Evolutionary conservation across 1,140 invertebrate species (phyloP).

Genomic region (Calosoma granatense): DNA sequence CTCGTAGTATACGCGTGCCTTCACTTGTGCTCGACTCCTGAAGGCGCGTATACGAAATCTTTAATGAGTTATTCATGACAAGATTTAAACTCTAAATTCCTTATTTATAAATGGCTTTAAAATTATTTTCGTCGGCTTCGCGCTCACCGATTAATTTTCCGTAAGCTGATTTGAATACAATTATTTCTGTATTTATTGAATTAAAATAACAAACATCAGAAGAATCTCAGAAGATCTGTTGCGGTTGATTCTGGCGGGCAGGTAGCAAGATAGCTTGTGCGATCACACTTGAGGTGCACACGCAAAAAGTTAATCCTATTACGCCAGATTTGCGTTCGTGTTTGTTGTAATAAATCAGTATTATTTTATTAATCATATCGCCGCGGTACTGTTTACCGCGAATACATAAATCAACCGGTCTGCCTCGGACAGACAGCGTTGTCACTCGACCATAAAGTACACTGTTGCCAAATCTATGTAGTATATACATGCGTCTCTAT

Average conservation of each 20-base stretch:
- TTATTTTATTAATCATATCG: constrained; percentile 8
- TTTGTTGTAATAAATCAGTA: constrained; percentile 8
- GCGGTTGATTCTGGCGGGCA: not conserved
- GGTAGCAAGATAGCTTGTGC: not conserved
- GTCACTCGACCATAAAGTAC: too few species aligned
- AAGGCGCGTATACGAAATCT: not conserved
- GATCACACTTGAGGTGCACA: too few species aligned
- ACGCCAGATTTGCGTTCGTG: constrained; percentile 2
- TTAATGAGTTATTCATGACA: constrained; percentile 1
- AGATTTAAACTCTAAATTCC: not conserved
- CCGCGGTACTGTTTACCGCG: not conserved
- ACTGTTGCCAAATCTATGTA: too few species aligned
- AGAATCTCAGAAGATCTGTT: not conserved
- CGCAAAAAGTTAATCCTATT: constrained; percentile 6
- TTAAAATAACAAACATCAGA: not conserved
- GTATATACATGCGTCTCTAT: too few species aligned
- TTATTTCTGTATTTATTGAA: constrained; percentile 6
- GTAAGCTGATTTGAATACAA: constrained; percentile 4
- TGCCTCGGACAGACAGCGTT: too few species aligned
- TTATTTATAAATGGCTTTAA: constrained; percentile 9
- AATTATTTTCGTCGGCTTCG: not conserved
- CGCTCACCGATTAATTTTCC: not conserved
- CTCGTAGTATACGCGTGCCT: not conserved
- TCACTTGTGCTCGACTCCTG: not conserved
- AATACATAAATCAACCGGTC: not conserved